A percentile compares a stretch with the other conserved stretches of the same genome.
These are phyloP conservation scores for Scotopteryx bipunctaria DNA, from an alignment of 2,888 invertebrate genomes.

Conservation along the genomic window DNA sequence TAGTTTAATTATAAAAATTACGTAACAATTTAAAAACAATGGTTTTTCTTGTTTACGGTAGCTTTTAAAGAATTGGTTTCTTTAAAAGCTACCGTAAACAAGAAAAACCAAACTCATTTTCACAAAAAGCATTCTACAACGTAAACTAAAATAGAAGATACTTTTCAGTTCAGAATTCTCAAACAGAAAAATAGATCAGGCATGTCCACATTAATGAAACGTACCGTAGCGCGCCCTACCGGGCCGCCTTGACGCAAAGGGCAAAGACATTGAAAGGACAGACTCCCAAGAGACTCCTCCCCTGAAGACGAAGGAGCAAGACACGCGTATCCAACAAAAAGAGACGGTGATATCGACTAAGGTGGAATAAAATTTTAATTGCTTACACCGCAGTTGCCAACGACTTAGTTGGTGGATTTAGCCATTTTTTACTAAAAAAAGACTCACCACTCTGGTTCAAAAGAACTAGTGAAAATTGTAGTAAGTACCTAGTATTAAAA, in stretches of 20 bases:
- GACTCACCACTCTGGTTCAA: too few relatives aligned
- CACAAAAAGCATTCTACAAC: neutral
- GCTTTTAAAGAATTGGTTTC: too few relatives aligned
- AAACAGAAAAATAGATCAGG: constrained; percentile 47
- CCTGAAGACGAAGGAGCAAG: constrained; percentile 74
- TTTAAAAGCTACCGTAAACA: too few relatives aligned
- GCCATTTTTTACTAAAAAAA: neutral
- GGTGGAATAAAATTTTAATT: constrained; percentile 83
- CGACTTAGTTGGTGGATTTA: neutral
- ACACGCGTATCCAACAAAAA: constrained; percentile 60
- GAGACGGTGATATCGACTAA: constrained; percentile 69
- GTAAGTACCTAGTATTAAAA: too few relatives aligned
- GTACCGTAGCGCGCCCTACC: constrained; percentile 70
- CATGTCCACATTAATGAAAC: constrained; percentile 62
- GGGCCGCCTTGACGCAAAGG: constrained; percentile 80
- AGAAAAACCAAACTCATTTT: neutral
- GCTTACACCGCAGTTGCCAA: constrained; percentile 42
- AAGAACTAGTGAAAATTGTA: too few relatives aligned
- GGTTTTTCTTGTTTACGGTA: too few relatives aligned
- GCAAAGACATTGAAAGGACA: constrained; percentile 86
- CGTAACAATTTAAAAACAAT: too few relatives aligned
- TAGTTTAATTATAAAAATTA: too few relatives aligned
- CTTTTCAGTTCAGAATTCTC: constrained; percentile 3
- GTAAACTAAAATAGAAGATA: neutral
- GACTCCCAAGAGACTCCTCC: constrained; percentile 85